Conservation (phyloP, 2,113 vertebrate species). For the Pardalotus punctatus region DNA sequence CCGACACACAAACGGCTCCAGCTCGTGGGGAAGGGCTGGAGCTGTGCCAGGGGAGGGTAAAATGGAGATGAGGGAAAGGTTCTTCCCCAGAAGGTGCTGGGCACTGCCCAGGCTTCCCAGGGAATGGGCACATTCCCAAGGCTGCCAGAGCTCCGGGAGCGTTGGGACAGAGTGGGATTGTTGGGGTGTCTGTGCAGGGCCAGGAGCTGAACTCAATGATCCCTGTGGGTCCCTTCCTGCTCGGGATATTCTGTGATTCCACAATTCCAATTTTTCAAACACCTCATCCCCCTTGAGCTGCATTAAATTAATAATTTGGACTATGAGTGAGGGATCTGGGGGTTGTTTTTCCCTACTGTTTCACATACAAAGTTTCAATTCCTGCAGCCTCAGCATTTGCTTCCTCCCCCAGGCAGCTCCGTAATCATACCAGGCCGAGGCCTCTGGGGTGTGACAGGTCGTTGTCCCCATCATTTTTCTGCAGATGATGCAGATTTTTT, state of each 20-base stretch:
- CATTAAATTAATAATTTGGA: not conserved
- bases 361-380: not conserved
- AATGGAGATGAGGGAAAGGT: fast-evolving
- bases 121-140: not conserved
- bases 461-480: not conserved
- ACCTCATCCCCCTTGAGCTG: not conserved
- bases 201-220: fast-evolving
- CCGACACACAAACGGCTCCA: not conserved
- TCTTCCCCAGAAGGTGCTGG: not conserved
- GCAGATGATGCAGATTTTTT: not conserved
- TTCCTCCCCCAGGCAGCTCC: not conserved
- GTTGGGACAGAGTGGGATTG: not conserved
- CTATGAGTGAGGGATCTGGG: fast-evolving
- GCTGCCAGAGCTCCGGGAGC: not conserved
- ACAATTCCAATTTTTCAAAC: not conserved
- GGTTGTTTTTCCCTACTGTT: not conserved
- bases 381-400: not conserved
- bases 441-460: fast-evolving
- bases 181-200: fast-evolving
- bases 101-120: not conserved
- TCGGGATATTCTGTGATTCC: not conserved
- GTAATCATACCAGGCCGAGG: fast-evolving
- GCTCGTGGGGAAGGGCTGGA: fast-evolving
- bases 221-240: not conserved
- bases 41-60: fast-evolving